Conservation (phyloP, 2,113 vertebrate species). For the Chascanopsetta lugubris region DNA sequence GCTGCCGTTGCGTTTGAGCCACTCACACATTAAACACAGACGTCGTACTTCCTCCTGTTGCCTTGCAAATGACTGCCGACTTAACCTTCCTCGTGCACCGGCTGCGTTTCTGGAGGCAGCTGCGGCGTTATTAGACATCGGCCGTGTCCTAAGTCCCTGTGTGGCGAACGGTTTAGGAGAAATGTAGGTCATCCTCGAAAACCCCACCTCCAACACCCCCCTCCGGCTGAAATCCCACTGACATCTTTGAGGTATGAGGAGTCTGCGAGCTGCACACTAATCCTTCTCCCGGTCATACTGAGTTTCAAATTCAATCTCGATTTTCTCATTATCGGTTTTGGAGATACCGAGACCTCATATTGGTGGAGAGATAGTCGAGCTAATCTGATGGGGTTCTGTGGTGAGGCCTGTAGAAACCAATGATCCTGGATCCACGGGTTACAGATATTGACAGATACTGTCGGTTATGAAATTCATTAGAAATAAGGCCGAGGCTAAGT, state of each 20-base stretch:
- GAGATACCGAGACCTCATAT: constrained; percentile 78
- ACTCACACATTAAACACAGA: constrained; percentile 21
- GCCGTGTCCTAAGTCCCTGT: constrained; percentile 56
- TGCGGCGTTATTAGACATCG: constrained; percentile 56
- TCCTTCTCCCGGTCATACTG: constrained; percentile 77
- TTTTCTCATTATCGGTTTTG: constrained; percentile 80
- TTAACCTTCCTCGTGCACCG: constrained; percentile 31
- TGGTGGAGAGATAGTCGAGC: constrained; percentile 76
- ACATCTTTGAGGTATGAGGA: constrained; percentile 75
- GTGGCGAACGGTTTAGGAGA: constrained; percentile 66
- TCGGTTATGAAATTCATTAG: constrained; percentile 25
- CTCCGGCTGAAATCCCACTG: constrained; percentile 69
- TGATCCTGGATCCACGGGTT: constrained; percentile 65
- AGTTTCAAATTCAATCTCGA: constrained; percentile 82
- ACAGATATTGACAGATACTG: constrained; percentile 61
- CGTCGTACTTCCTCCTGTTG: constrained; percentile 21
- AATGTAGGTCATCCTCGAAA: constrained; percentile 77
- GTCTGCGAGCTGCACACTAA: constrained; percentile 72
- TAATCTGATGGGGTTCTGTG: constrained; percentile 75
- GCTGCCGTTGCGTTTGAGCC: constrained; percentile 36
- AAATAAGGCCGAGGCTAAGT: constrained; percentile 10
- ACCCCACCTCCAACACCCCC: constrained; percentile 42
- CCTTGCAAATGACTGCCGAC: constrained; percentile 43
- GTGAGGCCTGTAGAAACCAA: constrained; percentile 56
- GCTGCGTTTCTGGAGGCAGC: constrained; percentile 56